Conservation (phyloP, 2,113 vertebrate species). For the Nyctibius bracteatus region DNA sequence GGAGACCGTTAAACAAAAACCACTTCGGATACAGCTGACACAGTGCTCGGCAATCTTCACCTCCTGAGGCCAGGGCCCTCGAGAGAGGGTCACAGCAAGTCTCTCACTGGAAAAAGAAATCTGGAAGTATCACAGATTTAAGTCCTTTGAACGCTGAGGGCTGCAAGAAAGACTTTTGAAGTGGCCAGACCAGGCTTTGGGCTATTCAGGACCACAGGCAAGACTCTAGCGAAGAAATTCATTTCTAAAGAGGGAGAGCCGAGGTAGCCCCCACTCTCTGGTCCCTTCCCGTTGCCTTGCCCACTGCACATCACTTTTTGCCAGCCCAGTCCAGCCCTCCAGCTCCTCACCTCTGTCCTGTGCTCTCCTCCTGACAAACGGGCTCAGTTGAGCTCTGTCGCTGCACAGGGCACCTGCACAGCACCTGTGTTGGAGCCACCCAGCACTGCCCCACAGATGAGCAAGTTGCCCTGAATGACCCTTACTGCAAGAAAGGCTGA, state of each 20-base stretch:
- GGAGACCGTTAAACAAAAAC: conserved; percentile 47
- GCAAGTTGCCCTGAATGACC: background rate
- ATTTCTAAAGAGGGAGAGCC: background rate
- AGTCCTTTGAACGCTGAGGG: background rate
- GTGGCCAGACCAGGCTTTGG: background rate
- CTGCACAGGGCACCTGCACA: background rate
- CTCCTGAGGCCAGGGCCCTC: background rate
- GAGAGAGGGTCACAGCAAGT: background rate
- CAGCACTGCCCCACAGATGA: background rate
- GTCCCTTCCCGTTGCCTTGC: background rate
- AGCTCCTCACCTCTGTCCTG: background rate
- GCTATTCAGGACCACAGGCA: background rate
- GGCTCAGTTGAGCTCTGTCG: background rate
- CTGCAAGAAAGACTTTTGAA: background rate
- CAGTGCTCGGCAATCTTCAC: background rate
- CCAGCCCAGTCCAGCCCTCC: background rate
- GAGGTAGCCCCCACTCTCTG: background rate
- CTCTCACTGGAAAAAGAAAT: background rate
- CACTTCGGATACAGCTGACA: conserved; percentile 38
- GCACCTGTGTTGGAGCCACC: background rate
- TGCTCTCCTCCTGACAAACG: background rate
- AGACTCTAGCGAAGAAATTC: background rate
- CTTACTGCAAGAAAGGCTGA: background rate
- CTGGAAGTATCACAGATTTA: background rate
- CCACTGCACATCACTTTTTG: background rate